These are phyloP conservation scores for Cantharis lateralis DNA, from an alignment of 2,888 invertebrate species.

Conservation along the genomic window DNA sequence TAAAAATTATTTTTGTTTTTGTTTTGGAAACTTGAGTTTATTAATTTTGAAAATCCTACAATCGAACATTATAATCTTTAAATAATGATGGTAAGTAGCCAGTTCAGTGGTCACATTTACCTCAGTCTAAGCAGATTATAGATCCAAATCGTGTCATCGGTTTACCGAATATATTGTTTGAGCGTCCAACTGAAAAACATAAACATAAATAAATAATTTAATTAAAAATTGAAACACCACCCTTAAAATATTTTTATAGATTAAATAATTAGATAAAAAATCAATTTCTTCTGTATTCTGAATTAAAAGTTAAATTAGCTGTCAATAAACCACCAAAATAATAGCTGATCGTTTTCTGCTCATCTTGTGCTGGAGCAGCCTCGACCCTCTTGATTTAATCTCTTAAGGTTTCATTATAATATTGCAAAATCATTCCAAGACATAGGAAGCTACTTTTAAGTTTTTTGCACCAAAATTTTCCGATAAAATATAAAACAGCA, in stretches of 20 bases:
- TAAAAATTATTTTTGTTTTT: background rate
- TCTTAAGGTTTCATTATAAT: constrained; percentile 2
- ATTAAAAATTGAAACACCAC: background rate
- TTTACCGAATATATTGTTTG: constrained; percentile 20
- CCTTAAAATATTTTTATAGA: background rate
- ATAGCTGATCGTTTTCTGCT: constrained; percentile 1
- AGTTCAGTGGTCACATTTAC: constrained; percentile 27
- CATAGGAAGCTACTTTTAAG: background rate
- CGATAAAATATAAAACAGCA: background rate
- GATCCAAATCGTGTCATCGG: constrained; percentile 24
- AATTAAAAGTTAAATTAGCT: constrained; percentile 2
- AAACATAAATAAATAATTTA: background rate
- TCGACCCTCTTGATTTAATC: constrained; percentile 1
- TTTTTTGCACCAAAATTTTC: background rate
- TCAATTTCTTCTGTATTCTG: background rate
- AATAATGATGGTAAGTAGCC: constrained; percentile 39
- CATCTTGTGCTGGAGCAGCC: background rate
- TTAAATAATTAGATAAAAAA: constrained; percentile 2
- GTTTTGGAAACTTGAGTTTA: background rate
- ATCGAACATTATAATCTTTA: constrained; percentile 35
- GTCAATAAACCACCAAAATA: constrained; percentile 1
- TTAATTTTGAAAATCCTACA: constrained; percentile 18
- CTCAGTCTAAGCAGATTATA: constrained; percentile 36
- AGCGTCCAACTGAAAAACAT: background rate
- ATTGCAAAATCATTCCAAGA: constrained; percentile 3